Percentiles rank a stretch among this genome's conserved stretches.
These are phyloP conservation scores for Lindbergichthys nudifrons DNA, from an alignment of 2,797 vertebrate genomes.

Conservation along the genomic window DNA sequence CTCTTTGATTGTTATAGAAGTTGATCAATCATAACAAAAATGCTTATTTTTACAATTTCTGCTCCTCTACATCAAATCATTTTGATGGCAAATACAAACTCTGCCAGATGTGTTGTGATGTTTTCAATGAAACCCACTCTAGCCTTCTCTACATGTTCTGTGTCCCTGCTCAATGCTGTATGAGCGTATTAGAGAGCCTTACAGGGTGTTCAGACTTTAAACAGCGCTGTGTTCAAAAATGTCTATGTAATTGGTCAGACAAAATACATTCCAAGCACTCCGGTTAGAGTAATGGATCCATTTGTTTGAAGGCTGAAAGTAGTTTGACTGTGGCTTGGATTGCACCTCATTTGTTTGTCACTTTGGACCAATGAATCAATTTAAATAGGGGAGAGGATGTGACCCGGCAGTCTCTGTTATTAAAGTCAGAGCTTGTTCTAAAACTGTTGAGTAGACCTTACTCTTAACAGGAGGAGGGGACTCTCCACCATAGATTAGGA, in stretches of 20 bases:
- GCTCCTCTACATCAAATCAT: neutral
- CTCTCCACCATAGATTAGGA: no score
- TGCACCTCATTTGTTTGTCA: neutral
- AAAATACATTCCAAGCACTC: neutral
- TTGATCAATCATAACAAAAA: slow-evolving; percentile 11
- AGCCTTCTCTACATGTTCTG: neutral
- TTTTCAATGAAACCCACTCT: neutral
- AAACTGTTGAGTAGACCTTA: no score
- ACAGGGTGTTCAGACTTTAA: neutral
- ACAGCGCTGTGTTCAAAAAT: neutral
- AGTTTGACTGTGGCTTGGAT: neutral
- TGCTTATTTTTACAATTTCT: neutral
- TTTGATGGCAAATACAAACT: neutral
- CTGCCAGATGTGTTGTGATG: neutral
- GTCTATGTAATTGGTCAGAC: neutral
- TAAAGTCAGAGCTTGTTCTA: neutral
- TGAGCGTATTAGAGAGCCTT: neutral
- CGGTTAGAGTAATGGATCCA: neutral
- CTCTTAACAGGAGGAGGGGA: no score
- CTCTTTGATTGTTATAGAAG: neutral
- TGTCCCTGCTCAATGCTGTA: neutral
- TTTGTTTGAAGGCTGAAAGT: slow-evolving; percentile 5
- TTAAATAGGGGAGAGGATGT: neutral
- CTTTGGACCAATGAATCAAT: slow-evolving; percentile 6
- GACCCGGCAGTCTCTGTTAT: neutral